phyloP scores from a whole-genome alignment of 53 echinoderm and acorn worm species.

The Hippasteria phrygiana region DNA sequence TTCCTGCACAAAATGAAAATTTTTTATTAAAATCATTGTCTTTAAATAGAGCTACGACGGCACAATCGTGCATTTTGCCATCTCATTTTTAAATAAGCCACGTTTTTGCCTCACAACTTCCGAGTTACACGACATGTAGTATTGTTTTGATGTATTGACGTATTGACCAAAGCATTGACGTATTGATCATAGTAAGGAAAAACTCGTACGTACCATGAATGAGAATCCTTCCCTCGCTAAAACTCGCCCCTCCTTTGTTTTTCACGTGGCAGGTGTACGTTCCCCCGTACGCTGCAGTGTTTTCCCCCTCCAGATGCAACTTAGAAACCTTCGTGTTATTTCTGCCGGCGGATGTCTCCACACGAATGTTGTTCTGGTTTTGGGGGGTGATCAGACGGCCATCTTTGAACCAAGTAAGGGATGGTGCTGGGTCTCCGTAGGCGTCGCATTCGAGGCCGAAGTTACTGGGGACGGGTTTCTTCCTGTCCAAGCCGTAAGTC shows the following conservation, averaged over 20 bases:
- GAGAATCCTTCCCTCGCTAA: not conserved
- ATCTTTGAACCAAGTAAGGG: conserved; percentile 54
- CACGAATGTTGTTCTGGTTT: conserved; percentile 1
- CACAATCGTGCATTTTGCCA: no score
- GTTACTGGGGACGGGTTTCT: not conserved
- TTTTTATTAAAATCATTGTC: no score
- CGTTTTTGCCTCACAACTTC: no score
- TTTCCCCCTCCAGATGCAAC: not conserved
- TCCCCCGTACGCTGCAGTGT: conserved; percentile 26
- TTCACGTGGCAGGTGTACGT: conserved; percentile 20
- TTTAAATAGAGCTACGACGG: no score
- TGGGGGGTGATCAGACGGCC: not conserved
- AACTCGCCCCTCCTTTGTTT: not conserved
- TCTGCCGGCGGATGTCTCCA: not conserved
- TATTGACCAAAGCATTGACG: no score
- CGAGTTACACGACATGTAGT: no score
- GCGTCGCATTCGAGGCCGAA: conserved; percentile 69
- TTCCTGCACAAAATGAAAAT: no score
- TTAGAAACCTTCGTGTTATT: conserved; percentile 10
- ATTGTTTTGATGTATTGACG: no score
- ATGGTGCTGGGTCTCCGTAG: conserved; percentile 61
- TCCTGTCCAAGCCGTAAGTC: conserved; percentile 20
- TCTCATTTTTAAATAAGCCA: no score
- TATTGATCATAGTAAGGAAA: not conserved
- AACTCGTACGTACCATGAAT: not conserved